A percentile compares a stretch with the other conserved stretches of the same genome.
Conservation (phyloP, 1,140 invertebrate genomes). For the Lordiphosa stackelbergi region DNA sequence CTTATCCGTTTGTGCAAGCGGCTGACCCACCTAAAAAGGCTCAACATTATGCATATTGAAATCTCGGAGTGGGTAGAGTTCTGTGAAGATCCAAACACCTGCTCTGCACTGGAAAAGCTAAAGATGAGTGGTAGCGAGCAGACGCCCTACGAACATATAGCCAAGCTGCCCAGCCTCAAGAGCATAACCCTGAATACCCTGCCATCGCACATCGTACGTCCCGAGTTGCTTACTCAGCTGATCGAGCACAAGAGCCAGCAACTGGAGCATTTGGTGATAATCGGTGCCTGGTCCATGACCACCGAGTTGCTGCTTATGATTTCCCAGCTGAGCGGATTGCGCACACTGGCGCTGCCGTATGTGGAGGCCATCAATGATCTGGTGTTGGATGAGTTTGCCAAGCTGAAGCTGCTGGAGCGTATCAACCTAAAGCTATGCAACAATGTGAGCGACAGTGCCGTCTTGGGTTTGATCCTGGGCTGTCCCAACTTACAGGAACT, state of each 20-base stretch:
- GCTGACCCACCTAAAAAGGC: slow-evolving; percentile 26
- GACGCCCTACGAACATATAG: slow-evolving; percentile 23
- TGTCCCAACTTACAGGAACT: too few species aligned
- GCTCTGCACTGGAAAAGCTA: slow-evolving; percentile 21
- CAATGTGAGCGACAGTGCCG: too few species aligned
- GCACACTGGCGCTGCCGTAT: slow-evolving; percentile 10
- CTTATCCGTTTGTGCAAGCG: not conserved
- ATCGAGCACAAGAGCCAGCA: slow-evolving; percentile 10
- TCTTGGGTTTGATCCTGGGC: too few species aligned
- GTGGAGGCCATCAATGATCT: not conserved
- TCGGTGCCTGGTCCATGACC: not conserved
- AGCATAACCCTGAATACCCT: not conserved
- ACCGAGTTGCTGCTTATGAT: not conserved
- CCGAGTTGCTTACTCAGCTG: slow-evolving; percentile 17
- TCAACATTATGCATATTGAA: slow-evolving; percentile 10
- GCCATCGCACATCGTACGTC: not conserved
- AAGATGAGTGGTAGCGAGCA: not conserved
- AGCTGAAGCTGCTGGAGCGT: slow-evolving; percentile 18
- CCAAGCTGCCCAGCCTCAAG: slow-evolving; percentile 37
- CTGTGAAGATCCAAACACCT: not conserved
- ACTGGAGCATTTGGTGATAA: slow-evolving; percentile 28
- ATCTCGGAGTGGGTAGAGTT: not conserved
- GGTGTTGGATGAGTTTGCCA: slow-evolving; percentile 2
- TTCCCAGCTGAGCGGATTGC: too few species aligned
- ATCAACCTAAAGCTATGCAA: slow-evolving; percentile 11